Percentiles rank a stretch among this genome's conserved stretches.
Conservation (phyloP, 2,888 invertebrate genomes). For the Sesia bembeciformis region DNA sequence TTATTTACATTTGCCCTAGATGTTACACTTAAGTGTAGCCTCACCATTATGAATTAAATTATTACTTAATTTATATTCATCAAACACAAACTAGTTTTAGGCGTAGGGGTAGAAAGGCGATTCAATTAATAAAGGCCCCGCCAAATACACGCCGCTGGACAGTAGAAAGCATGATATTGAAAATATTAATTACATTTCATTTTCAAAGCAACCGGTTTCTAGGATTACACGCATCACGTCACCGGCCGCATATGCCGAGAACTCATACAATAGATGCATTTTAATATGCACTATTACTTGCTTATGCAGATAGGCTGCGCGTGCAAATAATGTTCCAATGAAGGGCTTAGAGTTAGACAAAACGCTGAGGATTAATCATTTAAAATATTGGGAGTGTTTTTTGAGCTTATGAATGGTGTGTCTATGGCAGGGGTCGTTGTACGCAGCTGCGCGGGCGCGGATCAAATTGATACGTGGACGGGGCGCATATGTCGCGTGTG, state of each 20-base stretch:
- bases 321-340: constrained; percentile 41
- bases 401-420: constrained; percentile 24
- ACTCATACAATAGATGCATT: constrained; percentile 36
- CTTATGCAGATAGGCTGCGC: constrained; percentile 46
- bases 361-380: constrained; percentile 55
- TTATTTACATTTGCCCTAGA: too few relatives aligned
- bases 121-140: too few relatives aligned
- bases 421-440: constrained; percentile 41
- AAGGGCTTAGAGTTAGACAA: constrained; percentile 54
- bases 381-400: constrained; percentile 54
- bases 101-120: too few relatives aligned
- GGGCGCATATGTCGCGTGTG: constrained; percentile 46
- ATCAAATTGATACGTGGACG: constrained; percentile 60
- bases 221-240: constrained; percentile 21
- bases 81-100: too few relatives aligned
- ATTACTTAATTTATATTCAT: too few relatives aligned
- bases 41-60: too few relatives aligned
- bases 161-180: too few relatives aligned
- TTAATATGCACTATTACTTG: constrained; percentile 35
- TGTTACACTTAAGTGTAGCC: too few relatives aligned
- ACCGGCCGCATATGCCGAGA: constrained; percentile 12
- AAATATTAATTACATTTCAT: not conserved
- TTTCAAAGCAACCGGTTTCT: constrained; percentile 21
- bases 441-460: constrained; percentile 62
- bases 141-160: too few relatives aligned